A percentile compares a stretch with the other conserved stretches of the same genome.
Conservation (phyloP, 2,113 vertebrate genomes). For the Dromiciops gliroides region DNA sequence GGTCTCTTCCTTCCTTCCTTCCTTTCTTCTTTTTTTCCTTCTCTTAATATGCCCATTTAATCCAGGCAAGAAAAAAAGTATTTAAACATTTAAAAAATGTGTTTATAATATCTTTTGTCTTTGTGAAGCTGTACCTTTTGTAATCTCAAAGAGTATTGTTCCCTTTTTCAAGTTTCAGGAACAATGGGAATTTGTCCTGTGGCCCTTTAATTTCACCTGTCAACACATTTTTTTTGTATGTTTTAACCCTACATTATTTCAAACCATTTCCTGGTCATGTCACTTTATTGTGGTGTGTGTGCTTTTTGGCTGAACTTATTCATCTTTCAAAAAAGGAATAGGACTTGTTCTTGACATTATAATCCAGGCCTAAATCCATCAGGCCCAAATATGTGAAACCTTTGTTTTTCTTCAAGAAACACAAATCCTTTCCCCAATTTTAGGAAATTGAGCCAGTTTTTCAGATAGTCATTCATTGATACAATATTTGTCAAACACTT, state of each 20-base stretch:
- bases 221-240: not conserved
- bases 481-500: not conserved
- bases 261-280: not conserved
- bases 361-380: not conserved
- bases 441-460: not conserved
- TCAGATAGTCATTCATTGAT: not conserved
- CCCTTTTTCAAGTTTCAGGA: slow-evolving; percentile 31
- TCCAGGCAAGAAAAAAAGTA: not conserved
- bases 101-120: not conserved
- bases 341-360: slow-evolving; percentile 4
- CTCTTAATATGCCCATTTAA: not conserved
- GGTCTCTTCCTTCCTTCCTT: no score
- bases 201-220: not conserved
- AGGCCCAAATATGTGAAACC: not conserved
- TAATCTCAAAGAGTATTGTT: not conserved
- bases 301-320: slow-evolving; percentile 47
- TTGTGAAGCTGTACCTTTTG: not conserved
- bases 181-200: slow-evolving; percentile 47
- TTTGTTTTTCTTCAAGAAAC: slow-evolving; percentile 6
- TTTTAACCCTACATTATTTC: not conserved
- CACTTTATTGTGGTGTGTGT: not conserved
- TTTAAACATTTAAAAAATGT: not conserved
- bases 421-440: not conserved
- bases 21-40: not conserved
- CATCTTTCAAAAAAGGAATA: slow-evolving; percentile 17